phyloP scores from a whole-genome alignment of 2,113 vertebrate species.

The Rhinoderma darwinii region DNA sequence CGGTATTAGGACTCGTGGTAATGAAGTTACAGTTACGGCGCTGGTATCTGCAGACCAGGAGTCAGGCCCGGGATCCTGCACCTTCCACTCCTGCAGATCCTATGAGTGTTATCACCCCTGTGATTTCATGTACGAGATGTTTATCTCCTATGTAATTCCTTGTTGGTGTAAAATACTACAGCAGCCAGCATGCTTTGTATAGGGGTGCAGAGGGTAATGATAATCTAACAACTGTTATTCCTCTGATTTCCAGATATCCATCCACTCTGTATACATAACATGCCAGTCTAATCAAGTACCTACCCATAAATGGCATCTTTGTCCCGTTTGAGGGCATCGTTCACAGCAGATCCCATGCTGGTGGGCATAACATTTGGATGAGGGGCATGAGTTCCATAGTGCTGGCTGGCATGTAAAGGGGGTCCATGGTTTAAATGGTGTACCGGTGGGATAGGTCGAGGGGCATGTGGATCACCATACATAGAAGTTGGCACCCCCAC shows the following conservation, averaged over 20 bases:
- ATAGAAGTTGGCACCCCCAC: slow-evolving; percentile 95
- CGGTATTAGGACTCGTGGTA: slow-evolving; percentile 30
- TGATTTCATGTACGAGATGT: slow-evolving; percentile 3
- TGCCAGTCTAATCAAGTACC: slow-evolving; percentile 63
- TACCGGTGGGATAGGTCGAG: slow-evolving; percentile 96
- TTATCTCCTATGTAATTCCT: neutral
- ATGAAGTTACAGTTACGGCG: slow-evolving; percentile 16
- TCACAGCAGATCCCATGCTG: slow-evolving; percentile 99
- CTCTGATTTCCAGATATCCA: neutral
- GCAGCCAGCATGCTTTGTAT: neutral
- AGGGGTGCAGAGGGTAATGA: neutral
- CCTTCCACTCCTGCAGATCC: neutral
- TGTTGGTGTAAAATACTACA: neutral
- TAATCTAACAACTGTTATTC: neutral
- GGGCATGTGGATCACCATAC: slow-evolving; percentile 98
- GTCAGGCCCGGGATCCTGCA: slow-evolving; percentile 19
- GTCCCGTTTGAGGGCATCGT: slow-evolving; percentile 99
- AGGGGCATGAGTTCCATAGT: slow-evolving; percentile 97
- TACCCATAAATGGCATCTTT: slow-evolving; percentile 99
- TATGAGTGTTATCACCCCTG: neutral
- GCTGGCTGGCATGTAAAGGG: slow-evolving; percentile 96
- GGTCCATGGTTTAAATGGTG: slow-evolving; percentile 99
- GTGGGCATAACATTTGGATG: slow-evolving; percentile 98
- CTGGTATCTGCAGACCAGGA: neutral
- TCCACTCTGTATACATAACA: neutral